Percentiles rank a stretch among this genome's conserved stretches.
phyloP scores from a whole-genome alignment of 2,113 vertebrate genomes.

The Tragulus kanchil region DNA sequence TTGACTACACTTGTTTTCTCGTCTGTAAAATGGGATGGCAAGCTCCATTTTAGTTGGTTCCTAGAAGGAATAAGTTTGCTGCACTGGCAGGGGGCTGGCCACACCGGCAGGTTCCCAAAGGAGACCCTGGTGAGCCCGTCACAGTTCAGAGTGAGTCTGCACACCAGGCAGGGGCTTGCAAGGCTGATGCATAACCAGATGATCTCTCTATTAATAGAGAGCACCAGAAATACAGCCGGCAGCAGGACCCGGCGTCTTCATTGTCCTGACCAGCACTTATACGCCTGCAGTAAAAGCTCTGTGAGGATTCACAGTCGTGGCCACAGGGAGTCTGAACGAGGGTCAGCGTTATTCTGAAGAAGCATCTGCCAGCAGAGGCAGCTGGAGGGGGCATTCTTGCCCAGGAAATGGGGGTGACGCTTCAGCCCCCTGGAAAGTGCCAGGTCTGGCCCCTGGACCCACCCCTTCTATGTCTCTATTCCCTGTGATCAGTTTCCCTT shows the following conservation, averaged over 20 bases:
- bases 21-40: neutral
- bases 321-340: neutral
- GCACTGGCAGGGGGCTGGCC: neutral
- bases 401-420: neutral
- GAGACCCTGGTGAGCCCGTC: neutral
- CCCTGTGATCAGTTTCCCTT: neutral
- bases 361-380: neutral
- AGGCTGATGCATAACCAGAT: neutral
- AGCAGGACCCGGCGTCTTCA: neutral
- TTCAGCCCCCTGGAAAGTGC: neutral
- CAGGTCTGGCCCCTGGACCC: neutral
- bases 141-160: neutral
- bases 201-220: neutral
- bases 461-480: neutral
- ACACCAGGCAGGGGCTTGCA: neutral
- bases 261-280: neutral
- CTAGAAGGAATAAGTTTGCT: neutral
- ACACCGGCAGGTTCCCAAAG: neutral
- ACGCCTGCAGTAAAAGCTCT: neutral
- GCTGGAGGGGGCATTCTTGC: neutral
- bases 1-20: neutral
- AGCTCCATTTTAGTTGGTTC: neutral
- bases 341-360: neutral
- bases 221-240: neutral
- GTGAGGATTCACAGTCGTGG: accelerated